Evolutionary conservation across 2,888 invertebrate species (phyloP).

Genomic region (Volucella inflata): DNA sequence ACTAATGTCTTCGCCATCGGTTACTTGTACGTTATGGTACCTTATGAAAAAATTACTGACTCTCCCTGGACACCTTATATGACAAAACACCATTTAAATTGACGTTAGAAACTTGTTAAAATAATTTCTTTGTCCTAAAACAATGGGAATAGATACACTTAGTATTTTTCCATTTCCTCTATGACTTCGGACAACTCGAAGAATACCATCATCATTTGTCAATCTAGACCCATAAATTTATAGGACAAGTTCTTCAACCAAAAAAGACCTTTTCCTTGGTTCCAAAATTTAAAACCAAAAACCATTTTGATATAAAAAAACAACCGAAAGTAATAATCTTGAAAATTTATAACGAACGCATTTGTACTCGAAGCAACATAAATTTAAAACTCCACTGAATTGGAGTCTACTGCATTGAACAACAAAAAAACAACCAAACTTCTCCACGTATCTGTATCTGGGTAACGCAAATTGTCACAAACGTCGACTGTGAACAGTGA

Average conservation of each 20-base stretch:
- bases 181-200: background rate
- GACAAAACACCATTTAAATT: no score
- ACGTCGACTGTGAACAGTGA: slow-evolving; percentile 9
- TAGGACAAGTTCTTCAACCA: background rate
- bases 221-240: slow-evolving; percentile 65
- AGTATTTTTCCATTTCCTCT: no score
- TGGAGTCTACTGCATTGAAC: slow-evolving; percentile 3
- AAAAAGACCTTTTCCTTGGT: no score
- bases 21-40: no score
- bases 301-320: slow-evolving; percentile 14
- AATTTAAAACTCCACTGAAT: slow-evolving; percentile 53
- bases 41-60: no score
- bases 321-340: slow-evolving; percentile 67
- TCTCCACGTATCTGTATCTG: slow-evolving; percentile 44
- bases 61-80: no score
- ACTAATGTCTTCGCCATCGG: no score
- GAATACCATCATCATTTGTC: slow-evolving; percentile 29
- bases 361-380: slow-evolving; percentile 65
- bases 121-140: no score
- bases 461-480: slow-evolving; percentile 53
- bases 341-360: slow-evolving; percentile 72
- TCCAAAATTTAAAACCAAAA: slow-evolving; percentile 17
- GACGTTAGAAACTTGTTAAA: no score
- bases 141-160: no score
- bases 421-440: background rate